A percentile compares a stretch with the other conserved stretches of the same genome.
phyloP scores from a whole-genome alignment of 2,113 vertebrate species.

The Okapia johnstoni region DNA sequence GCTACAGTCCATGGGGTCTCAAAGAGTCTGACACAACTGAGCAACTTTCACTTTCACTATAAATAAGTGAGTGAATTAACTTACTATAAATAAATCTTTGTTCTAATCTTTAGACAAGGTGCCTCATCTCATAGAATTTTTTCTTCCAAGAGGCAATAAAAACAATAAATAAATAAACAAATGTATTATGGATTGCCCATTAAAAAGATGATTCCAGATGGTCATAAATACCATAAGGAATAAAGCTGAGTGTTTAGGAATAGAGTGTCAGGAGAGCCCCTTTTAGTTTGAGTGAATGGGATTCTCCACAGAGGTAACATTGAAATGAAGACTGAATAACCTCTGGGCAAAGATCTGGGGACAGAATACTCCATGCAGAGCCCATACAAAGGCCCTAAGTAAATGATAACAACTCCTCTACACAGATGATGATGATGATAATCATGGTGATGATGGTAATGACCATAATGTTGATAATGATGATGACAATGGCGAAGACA shows the following conservation, averaged over 20 bases:
- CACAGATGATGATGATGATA: background rate
- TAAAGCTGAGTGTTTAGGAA: background rate
- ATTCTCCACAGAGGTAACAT: background rate
- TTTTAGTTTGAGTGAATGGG: background rate
- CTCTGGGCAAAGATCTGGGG: background rate
- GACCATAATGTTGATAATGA: background rate
- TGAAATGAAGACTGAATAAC: background rate
- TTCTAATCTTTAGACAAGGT: constrained; percentile 3
- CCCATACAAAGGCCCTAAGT: background rate
- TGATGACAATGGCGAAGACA: background rate
- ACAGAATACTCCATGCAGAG: background rate
- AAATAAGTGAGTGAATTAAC: background rate
- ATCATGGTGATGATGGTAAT: background rate
- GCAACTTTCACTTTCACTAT: background rate
- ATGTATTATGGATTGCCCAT: background rate
- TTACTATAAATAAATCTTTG: background rate
- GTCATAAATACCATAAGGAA: background rate
- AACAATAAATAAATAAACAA: background rate
- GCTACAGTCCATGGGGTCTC: background rate
- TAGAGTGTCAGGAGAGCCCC: background rate
- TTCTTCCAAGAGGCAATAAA: background rate
- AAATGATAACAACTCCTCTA: background rate
- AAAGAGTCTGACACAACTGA: background rate
- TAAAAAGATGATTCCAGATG: background rate
- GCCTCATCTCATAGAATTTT: background rate